Evolutionary conservation across 2,888 invertebrate genomes (phyloP), one percentile per base, ranked within the genome.

Genomic region (Dasypolia templi): DNA sequence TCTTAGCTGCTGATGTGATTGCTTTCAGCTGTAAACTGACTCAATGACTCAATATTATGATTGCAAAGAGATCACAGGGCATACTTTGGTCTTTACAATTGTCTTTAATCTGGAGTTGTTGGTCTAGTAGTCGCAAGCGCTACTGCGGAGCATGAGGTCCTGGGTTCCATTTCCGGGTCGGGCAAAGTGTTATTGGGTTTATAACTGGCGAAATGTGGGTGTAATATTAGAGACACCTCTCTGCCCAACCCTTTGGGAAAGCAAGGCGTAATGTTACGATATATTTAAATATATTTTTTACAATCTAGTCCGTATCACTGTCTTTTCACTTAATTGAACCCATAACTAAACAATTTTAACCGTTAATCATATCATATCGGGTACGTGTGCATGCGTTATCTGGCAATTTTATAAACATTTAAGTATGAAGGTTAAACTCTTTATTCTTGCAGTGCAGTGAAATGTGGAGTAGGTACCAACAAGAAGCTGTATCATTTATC

Each of bases 1-100:
- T 39, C 22, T 4, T 42, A 56, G 56, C 61, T 55, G 61, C 63
- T 66, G 29, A 67, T 76, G 66, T 81, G 51, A 63, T 78, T 80
- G 61, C 17, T 35, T 59, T 49, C 49, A 53, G 32, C 39, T 51
- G 19, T 49, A 22, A 46, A 49, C 61, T 51, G 42, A 44, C 53
- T 75, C 42, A 62, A 11, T 77, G 72, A 72, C 17, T 75, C 74
- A 84, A 69, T 85, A 70, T 75, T 72, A 68, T 77, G 56, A 77
- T 75, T 70, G 70, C 55, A 59, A 65, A n/a, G n/a, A 65, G 53
- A 72, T 80, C 22, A 51, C 17, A 29, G 51, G 17, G 29, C 26
- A 61, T n/a, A 61, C 3, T 39, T 39, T 12, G 12, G 42, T 6
- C 26, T 3, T 26, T 62, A 19, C 9, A 29, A 2, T 17, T 55